Evolutionary conservation across 2,797 vertebrate species (phyloP).

Genomic region (Lophotriccus pileatus): DNA sequence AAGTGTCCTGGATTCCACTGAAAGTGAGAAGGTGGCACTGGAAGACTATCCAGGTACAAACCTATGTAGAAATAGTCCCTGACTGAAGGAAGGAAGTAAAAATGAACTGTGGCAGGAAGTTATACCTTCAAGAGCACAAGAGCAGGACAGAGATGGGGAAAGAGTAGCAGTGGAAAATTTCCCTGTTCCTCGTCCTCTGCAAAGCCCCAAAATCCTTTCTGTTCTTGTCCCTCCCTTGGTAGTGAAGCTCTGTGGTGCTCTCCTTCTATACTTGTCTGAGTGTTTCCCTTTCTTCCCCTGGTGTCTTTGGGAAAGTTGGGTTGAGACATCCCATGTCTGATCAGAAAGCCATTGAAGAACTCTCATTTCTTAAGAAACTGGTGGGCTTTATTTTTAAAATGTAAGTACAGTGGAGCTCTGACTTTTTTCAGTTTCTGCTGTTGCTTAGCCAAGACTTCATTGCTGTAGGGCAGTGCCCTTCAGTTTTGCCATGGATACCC

Average conservation of each 20-base stretch:
- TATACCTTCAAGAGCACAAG: not conserved
- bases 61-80: fast-evolving
- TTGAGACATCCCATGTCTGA: not conserved
- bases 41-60: not conserved
- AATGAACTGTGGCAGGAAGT: not conserved
- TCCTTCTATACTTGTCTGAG: not conserved
- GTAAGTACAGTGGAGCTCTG: not conserved
- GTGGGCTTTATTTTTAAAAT: not conserved
- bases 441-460: not conserved
- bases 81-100: not conserved
- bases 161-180: not conserved
- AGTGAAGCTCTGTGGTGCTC: not conserved
- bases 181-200: not conserved
- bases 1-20: not conserved
- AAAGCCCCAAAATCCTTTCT: not conserved
- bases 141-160: not conserved
- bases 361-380: not conserved
- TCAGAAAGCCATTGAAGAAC: not conserved
- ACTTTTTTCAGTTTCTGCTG: not conserved
- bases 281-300: not conserved
- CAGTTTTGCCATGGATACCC: constrained; percentile 48
- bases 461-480: constrained; percentile 26
- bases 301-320: not conserved
- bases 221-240: not conserved
- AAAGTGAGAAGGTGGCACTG: not conserved